Evolutionary conservation across 1,140 invertebrate genomes (phyloP), one percentile per base, ranked within the genome.

Genomic region (Drosophila nannoptera): DNA sequence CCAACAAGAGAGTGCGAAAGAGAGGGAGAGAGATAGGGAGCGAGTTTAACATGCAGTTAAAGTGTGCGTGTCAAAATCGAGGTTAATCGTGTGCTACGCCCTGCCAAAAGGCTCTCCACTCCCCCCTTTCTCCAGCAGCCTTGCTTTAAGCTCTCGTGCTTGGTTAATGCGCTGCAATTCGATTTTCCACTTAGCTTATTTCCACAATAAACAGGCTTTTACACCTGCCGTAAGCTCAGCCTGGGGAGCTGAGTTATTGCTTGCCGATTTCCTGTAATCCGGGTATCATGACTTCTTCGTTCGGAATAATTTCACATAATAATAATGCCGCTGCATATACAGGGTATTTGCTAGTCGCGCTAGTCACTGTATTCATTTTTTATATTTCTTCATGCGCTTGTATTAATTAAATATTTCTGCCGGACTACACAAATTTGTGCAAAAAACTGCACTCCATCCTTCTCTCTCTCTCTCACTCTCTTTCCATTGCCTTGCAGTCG

Each of bases 381-480:
- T 56, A 22, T 22, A 22, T 2, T 22, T 22, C 22, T 22, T 22
- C 22, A 22, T 22, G 22, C 22, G 36, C 65, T 56, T 61, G 62
- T 58, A 77, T 69, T 82, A 82, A 82, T 72, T 75, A 71, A 82
- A 75, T 75, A 63, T 43, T 82, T 75, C 52, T 75, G 45, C 69
- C 43, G 40, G 59, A 68, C 33, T 60, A 67, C 49, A 77, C 74
- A 75, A 82, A 72, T 77, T 67, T 67, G 40, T 62, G 63, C 62
- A 81, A 5, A 42, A 46, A 11, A 42, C 52, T 65, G 70, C 70
- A 62, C 67, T 60, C 78, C 75, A 36, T 7, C 8, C 8, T 4
- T 36, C 6, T 36, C 6, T 22, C 35, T 36, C 6, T 36, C 35
- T 36, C 8, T 36, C 8, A 2, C 35, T 7, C 6, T 36, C 35